Base-by-base conservation (phyloP, 2,888 invertebrate species). In the Himalopsyche kuldschensis region DNA sequence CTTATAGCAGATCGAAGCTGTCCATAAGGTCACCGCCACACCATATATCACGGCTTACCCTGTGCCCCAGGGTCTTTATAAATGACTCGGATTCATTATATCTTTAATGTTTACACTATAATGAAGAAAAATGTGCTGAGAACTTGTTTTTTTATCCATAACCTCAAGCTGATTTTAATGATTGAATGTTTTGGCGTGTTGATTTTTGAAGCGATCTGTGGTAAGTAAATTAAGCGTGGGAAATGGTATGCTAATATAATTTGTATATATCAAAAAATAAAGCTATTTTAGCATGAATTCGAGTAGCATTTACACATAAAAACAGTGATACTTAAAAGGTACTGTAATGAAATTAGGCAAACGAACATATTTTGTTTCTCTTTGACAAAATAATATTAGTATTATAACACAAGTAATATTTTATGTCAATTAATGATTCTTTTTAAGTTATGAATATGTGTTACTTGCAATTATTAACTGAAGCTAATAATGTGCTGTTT, bases 1-100 rank as follows among this genome's bases (percentile, higher is more conserved):
- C 85, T 84, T 83, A 63, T 30, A 75, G 79, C 83, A 79, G 84
- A 85, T 85, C 85, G 84, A 84, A 85, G 79, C 83, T 85, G 85
- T 85, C 85, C 63, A 83, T 84, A 82, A 83, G 85, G 85, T 85
- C 84, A 85, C 79, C n/a, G 35, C 79, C 46, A 75, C 81, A 84
- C 84, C 85, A 85, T 85, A 84, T 75, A 85, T 85, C 84, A 85
- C 84, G 31, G 69, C 24, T 35, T 24, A 55, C 24, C n/a, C 55
- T 55, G 55, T n/a, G 55, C 55, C 55, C 20, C 55, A 55, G 55
- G 55, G 55, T 55, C 55, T 55, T 55, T 55, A 55, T 55, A 55
- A 55, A 55, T 55, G 55, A 55, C 24, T 55, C 55, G 20, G 55
- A 55, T 20, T 55, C 55, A 55, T 55, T 55, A 55, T 55, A 55